phyloP scores from a whole-genome alignment of 2,113 vertebrate genomes.

The Hypanus sabinus region DNA sequence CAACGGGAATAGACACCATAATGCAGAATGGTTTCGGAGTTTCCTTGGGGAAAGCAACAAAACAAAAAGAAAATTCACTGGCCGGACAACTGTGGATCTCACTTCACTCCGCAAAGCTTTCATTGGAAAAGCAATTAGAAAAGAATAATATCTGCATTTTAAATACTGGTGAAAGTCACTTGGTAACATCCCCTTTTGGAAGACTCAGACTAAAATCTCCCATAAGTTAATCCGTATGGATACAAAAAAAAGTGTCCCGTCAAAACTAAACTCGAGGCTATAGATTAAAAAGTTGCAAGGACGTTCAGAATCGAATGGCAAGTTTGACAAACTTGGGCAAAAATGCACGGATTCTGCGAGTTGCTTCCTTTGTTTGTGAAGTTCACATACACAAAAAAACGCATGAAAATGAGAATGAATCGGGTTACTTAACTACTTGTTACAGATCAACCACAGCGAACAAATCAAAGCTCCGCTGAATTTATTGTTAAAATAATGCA shows the following conservation, averaged over 20 bases:
- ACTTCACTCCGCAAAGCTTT: not conserved
- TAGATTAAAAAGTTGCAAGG: not conserved
- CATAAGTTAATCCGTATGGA: not conserved
- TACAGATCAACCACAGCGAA: not conserved
- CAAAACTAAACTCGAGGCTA: not conserved
- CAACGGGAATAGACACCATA: not conserved
- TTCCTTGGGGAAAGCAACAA: not conserved
- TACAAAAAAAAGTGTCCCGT: not conserved
- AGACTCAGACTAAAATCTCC: not conserved
- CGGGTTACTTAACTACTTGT: not conserved
- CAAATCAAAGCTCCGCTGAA: not conserved
- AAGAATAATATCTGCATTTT: not conserved
- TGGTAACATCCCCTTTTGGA: not conserved
- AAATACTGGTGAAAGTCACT: not conserved
- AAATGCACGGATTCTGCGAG: not conserved
- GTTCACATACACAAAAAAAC: not conserved
- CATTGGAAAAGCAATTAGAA: not conserved
- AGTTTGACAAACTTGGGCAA: not conserved
- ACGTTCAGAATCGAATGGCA: not conserved
- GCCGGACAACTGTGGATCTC: not conserved
- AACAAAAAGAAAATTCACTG: not conserved
- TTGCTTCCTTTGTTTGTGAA: constrained; percentile 18
- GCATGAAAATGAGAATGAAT: not conserved
- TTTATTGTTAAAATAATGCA: too few relatives aligned
- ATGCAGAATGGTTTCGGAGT: not conserved